phyloP scores from a whole-genome alignment of 2,797 vertebrate species.

The Yasuhikotakia modesta region DNA sequence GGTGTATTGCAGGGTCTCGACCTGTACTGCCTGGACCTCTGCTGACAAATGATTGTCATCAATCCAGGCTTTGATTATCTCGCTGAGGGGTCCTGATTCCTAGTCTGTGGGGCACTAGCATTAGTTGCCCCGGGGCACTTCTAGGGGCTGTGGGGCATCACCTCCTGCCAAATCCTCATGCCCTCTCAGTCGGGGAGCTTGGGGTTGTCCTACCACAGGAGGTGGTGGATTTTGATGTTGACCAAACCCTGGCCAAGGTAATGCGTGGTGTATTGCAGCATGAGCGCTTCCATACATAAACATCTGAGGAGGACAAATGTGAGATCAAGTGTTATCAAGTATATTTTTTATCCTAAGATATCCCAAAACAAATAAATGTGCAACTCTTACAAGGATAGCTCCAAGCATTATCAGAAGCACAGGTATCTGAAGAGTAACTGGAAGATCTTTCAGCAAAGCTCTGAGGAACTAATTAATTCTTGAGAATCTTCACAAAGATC shows the following conservation, averaged over 20 bases:
- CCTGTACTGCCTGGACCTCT: conserved; percentile 11
- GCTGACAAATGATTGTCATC: conserved; percentile 43
- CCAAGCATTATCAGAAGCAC: conserved; percentile 80
- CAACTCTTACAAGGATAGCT: conserved; percentile 77
- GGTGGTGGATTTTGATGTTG: conserved; percentile 62
- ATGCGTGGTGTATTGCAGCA: conserved; percentile 69
- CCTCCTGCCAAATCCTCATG: conserved; percentile 49
- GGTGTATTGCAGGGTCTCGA: conserved; percentile 66
- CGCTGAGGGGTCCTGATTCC: not conserved
- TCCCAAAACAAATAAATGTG: not conserved
- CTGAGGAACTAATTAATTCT: conserved; percentile 88
- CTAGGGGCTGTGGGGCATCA: conserved; percentile 48
- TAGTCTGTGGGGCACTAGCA: not conserved
- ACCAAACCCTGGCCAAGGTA: conserved; percentile 63
- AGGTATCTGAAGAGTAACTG: conserved; percentile 83
- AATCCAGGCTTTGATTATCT: conserved; percentile 20
- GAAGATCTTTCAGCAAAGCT: conserved; percentile 90
- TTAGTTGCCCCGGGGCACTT: not conserved
- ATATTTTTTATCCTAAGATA: not conserved
- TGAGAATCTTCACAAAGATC: no score
- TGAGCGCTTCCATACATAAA: conserved; percentile 69
- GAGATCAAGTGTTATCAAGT: no score
- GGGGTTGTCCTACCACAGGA: conserved; percentile 44
- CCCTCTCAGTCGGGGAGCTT: not conserved
- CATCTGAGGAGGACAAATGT: conserved; percentile 59